A percentile compares a stretch with the other conserved stretches of the same genome.
phyloP scores from a whole-genome alignment of 2,797 vertebrate genomes.

The Sebastiscus tertius region DNA sequence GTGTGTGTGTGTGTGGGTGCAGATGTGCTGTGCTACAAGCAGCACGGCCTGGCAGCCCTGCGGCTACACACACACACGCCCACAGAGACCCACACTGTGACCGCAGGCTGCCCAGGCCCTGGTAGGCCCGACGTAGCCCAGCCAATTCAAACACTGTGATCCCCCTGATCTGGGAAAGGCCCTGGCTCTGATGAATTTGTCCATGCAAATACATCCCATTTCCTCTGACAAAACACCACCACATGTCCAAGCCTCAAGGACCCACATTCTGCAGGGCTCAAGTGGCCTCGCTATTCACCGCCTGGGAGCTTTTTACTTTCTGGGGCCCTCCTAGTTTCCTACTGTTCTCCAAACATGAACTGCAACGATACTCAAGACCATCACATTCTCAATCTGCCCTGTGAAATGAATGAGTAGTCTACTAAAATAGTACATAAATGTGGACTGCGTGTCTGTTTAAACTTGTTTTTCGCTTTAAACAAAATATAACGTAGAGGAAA shows the following conservation, averaged over 20 bases:
- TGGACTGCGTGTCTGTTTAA: background rate
- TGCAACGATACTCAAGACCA: constrained; percentile 5
- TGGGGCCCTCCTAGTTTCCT: constrained; percentile 48
- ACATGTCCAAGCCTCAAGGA: constrained; percentile 75
- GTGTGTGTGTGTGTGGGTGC: constrained; percentile 23
- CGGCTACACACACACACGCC: constrained; percentile 39
- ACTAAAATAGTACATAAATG: background rate
- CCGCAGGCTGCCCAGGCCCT: constrained; percentile 55
- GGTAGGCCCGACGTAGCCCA: constrained; percentile 58
- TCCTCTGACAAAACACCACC: constrained; percentile 83
- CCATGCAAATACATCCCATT: constrained; percentile 83
- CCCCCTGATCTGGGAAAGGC: constrained; percentile 77
- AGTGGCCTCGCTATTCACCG: constrained; percentile 59
- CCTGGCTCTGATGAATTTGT: constrained; percentile 81
- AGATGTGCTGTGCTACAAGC: constrained; percentile 59
- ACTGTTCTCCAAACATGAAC: constrained; percentile 45
- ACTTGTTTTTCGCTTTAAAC: no score
- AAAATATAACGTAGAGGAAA: background rate
- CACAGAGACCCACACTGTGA: constrained; percentile 36
- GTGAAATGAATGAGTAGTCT: background rate
- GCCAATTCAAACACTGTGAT: constrained; percentile 81
- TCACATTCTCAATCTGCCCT: constrained; percentile 1
- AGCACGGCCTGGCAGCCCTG: constrained; percentile 52
- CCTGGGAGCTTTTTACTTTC: constrained; percentile 67
- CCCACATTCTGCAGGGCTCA: constrained; percentile 65